A percentile compares a stretch with the other conserved stretches of the same genome.
Conservation (phyloP, 2,113 vertebrate species). For the Passer montanus region DNA sequence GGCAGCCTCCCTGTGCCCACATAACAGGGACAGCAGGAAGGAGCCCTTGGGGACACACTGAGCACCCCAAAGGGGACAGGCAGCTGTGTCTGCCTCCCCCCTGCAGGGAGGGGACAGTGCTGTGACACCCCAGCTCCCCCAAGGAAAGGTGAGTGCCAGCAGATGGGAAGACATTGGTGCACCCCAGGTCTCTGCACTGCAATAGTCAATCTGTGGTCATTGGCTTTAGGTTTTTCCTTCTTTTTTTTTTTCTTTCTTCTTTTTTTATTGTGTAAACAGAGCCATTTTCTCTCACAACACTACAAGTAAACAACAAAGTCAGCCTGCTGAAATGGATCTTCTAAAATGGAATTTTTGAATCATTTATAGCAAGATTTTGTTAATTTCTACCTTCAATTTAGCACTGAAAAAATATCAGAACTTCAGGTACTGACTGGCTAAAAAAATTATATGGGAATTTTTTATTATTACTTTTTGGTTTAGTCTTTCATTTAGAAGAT, state of each 20-base stretch:
- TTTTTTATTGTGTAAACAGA: conserved; percentile 62
- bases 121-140: not conserved
- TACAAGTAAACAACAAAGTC: conserved; percentile 33
- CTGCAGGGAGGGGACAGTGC: not conserved
- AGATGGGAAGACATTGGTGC: not conserved
- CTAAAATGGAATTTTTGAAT: conserved; percentile 37
- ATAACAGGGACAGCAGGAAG: not conserved
- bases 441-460: conserved; percentile 23
- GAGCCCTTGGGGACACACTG: not conserved
- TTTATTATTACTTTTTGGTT: not conserved
- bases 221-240: not conserved
- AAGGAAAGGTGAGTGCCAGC: not conserved
- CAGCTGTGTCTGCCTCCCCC: not conserved
- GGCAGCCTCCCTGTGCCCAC: accelerated
- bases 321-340: conserved; percentile 17
- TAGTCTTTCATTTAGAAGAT: conserved; percentile 42
- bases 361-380: conserved; percentile 52
- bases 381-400: conserved; percentile 28
- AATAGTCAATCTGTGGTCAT: not conserved
- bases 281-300: conserved; percentile 28
- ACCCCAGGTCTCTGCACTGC: not conserved
- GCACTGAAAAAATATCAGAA: conserved; percentile 31
- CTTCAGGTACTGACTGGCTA: not conserved
- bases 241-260: not conserved
- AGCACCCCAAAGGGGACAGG: not conserved